These are phyloP conservation scores for Lophura swinhoii DNA, from an alignment of 2,797 vertebrate species.

Conservation along the genomic window DNA sequence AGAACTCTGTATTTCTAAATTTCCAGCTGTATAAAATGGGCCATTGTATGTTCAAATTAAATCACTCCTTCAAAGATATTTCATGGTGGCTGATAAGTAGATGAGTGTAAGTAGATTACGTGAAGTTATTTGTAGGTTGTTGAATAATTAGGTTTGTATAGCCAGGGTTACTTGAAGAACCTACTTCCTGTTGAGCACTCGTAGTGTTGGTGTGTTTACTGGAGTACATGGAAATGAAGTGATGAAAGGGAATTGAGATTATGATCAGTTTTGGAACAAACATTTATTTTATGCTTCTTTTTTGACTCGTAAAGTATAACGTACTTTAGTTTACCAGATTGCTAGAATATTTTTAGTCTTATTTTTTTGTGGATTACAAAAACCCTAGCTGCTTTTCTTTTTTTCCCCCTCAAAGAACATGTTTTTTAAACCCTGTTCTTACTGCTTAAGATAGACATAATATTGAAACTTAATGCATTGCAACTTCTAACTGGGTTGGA, in stretches of 20 bases:
- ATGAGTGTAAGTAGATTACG: background rate
- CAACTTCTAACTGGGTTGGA: background rate
- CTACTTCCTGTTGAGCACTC: background rate
- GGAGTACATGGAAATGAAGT: background rate
- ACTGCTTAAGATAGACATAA: background rate
- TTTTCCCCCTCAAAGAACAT: background rate
- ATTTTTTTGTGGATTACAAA: background rate
- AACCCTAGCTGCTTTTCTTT: background rate
- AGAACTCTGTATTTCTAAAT: background rate
- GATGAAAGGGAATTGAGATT: background rate
- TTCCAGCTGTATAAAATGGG: background rate
- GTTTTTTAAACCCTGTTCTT: background rate
- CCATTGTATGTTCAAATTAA: background rate
- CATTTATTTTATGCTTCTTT: background rate
- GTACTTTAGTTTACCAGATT: background rate
- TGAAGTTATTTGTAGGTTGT: background rate
- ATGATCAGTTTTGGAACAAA: background rate
- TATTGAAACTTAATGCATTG: background rate
- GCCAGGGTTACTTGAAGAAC: background rate
- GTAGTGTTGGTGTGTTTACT: background rate
- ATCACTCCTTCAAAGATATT: background rate
- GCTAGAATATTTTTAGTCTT: background rate
- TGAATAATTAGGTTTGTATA: background rate
- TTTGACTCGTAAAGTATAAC: background rate
- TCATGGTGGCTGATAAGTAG: background rate